A percentile compares a stretch with the other conserved stretches of the same genome.
Evolutionary conservation across 2,797 vertebrate genomes (phyloP).

Genomic region (Acanthiza pusilla): DNA sequence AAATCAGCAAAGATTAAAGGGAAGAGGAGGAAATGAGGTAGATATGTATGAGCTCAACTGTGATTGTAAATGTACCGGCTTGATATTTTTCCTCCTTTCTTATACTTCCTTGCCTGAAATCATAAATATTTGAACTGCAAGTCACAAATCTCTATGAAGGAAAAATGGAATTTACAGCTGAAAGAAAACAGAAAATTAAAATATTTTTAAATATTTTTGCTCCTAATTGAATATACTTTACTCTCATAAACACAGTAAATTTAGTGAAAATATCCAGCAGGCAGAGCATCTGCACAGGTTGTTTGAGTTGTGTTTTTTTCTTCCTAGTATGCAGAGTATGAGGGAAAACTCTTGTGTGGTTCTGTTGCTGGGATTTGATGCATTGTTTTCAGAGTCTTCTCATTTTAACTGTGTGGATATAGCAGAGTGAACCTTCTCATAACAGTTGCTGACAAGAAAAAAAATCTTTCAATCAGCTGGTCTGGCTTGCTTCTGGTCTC

Average conservation of each 20-base stretch:
- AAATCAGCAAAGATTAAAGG: not conserved
- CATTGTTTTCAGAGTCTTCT: conserved; percentile 11
- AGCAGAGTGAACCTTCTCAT: conserved; percentile 33
- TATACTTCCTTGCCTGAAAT: not conserved
- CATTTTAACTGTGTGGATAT: conserved; percentile 22
- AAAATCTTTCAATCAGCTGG: conserved; percentile 23
- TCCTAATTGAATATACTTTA: not conserved
- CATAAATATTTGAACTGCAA: conserved; percentile 22
- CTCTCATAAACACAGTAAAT: not conserved
- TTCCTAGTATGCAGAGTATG: not conserved
- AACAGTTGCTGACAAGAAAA: conserved; percentile 17
- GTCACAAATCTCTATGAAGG: conserved; percentile 11
- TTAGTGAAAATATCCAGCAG: not conserved
- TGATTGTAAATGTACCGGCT: not conserved
- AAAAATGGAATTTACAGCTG: not conserved
- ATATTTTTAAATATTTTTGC: not conserved
- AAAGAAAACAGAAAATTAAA: not conserved
- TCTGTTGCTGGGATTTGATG: conserved; percentile 19
- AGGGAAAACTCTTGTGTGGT: not conserved
- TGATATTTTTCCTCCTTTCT: conserved; percentile 20
- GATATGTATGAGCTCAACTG: not conserved
- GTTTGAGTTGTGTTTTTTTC: not conserved
- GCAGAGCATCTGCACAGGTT: not conserved
- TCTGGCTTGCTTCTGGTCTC: not conserved
- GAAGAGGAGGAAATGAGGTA: not conserved